Base-by-base conservation (phyloP, 2,113 vertebrate species). In the Athene noctua region DNA sequence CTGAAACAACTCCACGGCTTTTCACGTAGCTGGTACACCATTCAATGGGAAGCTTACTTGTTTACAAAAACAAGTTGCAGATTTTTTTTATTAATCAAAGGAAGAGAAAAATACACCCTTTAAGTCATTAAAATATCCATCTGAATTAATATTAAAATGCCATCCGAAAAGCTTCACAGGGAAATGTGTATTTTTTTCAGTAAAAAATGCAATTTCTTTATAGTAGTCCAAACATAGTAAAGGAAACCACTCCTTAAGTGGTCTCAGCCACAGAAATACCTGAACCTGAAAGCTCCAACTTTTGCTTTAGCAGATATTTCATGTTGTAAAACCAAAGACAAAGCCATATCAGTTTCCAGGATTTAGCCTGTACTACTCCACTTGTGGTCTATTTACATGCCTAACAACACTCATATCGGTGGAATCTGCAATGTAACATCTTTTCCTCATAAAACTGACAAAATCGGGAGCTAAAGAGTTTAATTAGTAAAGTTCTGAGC, bases 381-480 rank as follows among this genome's bases (percentile, higher is more conserved):
- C 30, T n/a, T 68, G 26, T 59, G 47, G 25, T 59, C 40, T 83
- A 13, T 73, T 88, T 30, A 70, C 0, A 0, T 23, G 30, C 59
- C 1, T 1, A 40, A 68, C 22, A 47, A 51, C 62, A 40, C 36
- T 57, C 2, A 0, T 29, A 10, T 5, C 71, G 58, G 25, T 27
- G 44, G 75, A 80, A 88, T 47, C 57, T 82, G 34, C 54, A 49
- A 5, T 6, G 5, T 27, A 74, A 62, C 77, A 78, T 18, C 36
- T 83, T 65, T 63, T 73, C 62, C 34, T 66, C 1, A 0, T 30
- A 73, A 80, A 88, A 66, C n/a, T 13, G 88, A 80, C 83, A 92
- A 72, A 91, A 93, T 22, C 42, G 18, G 68, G 7, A 78, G 34
- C 16, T 40, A 25, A 78, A 54, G 17, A 62, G 25, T 57, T 86